phyloP scores from a whole-genome alignment of 2,888 invertebrate genomes.

The Masnerella sp. region DNA sequence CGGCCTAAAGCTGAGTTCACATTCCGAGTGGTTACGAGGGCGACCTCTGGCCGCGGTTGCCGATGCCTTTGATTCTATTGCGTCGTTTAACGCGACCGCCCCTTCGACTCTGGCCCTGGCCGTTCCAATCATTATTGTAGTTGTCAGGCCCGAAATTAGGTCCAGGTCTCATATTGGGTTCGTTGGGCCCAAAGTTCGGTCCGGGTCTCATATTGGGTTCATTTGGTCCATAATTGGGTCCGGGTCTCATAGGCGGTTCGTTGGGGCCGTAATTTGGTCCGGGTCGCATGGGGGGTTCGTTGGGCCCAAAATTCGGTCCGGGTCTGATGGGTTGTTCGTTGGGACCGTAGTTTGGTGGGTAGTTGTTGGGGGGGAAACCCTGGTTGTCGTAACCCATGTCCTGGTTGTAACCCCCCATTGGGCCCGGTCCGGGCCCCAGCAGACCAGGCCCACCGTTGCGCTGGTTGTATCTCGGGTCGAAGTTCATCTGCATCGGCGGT shows the following conservation, averaged over 20 bases:
- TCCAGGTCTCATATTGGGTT: conserved; percentile 59
- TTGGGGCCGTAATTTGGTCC: too few relatives aligned
- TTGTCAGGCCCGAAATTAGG: conserved; percentile 57
- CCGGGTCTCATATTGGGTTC: conserved; percentile 62
- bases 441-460: conserved; percentile 72
- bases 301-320: too few relatives aligned
- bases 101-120: conserved; percentile 63
- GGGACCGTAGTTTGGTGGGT: too few relatives aligned
- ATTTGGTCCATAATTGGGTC: conserved; percentile 63
- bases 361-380: conserved; percentile 55
- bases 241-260: too few relatives aligned
- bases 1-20: too few relatives aligned
- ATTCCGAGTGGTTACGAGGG: conserved; percentile 60
- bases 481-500: conserved; percentile 67
- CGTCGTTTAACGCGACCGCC: conserved; percentile 69
- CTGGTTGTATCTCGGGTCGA: conserved; percentile 71
- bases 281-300: too few relatives aligned
- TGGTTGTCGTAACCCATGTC: conserved; percentile 69
- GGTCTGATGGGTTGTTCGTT: conserved; percentile 60
- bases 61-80: conserved; percentile 70
- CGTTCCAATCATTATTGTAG: conserved; percentile 70
- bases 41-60: conserved; percentile 67
- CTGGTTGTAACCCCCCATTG: conserved; percentile 65
- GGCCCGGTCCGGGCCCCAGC: conserved; percentile 72
- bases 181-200: conserved; percentile 60